Percentiles rank a stretch among this genome's conserved stretches.
phyloP scores from a whole-genome alignment of 2,113 vertebrate genomes.

The Lophius piscatorius region DNA sequence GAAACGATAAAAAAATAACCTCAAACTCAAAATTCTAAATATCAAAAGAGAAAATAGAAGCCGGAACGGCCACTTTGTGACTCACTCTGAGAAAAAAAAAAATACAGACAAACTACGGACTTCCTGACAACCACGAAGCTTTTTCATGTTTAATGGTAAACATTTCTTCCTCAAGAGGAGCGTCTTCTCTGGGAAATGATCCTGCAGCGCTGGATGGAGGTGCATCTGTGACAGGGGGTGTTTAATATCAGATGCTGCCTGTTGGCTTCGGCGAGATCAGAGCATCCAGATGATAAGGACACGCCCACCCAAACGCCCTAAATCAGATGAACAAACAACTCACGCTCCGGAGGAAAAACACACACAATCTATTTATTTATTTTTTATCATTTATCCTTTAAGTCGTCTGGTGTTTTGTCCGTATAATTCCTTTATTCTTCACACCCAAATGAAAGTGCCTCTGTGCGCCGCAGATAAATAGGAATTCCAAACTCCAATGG shows the following conservation, averaged over 20 bases:
- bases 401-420: constrained; percentile 77
- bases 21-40: too few species aligned
- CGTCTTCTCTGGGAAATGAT: constrained; percentile 53
- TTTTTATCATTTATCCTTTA: constrained; percentile 80
- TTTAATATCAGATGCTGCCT: constrained; percentile 69
- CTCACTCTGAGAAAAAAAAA: too few species aligned
- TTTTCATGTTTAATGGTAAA: too few species aligned
- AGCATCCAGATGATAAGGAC: constrained; percentile 72
- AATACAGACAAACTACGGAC: too few species aligned
- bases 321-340: constrained; percentile 71
- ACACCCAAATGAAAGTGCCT: constrained; percentile 79
- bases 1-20: too few species aligned
- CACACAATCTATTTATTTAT: constrained; percentile 77
- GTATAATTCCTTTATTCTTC: constrained; percentile 84
- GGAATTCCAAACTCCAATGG: constrained; percentile 84
- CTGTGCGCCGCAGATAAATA: constrained; percentile 84
- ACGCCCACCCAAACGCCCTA: constrained; percentile 72
- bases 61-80: too few species aligned
- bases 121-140: too few species aligned
- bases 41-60: too few species aligned
- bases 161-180: constrained; percentile 44
- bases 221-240: constrained; percentile 38
- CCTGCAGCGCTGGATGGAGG: constrained; percentile 42
- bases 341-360: constrained; percentile 51
- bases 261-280: constrained; percentile 60